Evolutionary conservation across 2,113 vertebrate genomes (phyloP).

Genomic region (Stigmatopora argus): DNA sequence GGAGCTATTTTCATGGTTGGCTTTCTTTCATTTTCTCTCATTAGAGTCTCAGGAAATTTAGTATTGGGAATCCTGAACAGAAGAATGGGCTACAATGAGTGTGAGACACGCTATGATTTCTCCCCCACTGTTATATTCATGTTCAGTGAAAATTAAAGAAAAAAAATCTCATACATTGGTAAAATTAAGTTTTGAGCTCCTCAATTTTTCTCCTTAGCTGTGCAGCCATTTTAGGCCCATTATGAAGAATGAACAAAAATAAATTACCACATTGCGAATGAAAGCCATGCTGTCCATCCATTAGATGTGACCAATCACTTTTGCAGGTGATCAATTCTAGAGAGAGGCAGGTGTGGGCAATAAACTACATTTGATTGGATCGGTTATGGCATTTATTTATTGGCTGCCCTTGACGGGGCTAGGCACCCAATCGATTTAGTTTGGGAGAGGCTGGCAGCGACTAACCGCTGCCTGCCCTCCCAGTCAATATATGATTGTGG

Average conservation of each 20-base stretch:
- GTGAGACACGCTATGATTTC: not conserved
- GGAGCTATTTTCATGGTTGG: conserved; percentile 60
- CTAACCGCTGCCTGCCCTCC: too few species aligned
- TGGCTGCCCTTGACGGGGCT: too few species aligned
- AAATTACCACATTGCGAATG: too few species aligned
- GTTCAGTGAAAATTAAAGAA: not conserved
- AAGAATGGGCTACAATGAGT: conserved; percentile 47
- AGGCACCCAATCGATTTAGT: too few species aligned
- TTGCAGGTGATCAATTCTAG: not conserved
- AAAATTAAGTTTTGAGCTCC: not conserved
- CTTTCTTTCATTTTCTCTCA: conserved; percentile 60
- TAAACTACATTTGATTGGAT: not conserved
- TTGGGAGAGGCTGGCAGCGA: too few species aligned
- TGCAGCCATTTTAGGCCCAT: not conserved
- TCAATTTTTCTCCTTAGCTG: not conserved
- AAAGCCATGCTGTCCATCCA: not conserved
- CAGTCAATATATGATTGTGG: too few species aligned
- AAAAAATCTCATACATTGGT: not conserved
- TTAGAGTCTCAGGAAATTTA: conserved; percentile 62
- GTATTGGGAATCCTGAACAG: conserved; percentile 46
- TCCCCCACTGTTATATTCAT: conserved; percentile 15
- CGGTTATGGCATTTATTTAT: too few species aligned
- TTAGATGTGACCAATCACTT: not conserved
- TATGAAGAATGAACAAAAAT: not conserved
- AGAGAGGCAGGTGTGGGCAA: not conserved